A percentile compares a stretch with the other conserved stretches of the same genome.
These are phyloP conservation scores for Pyrgilauda ruficollis DNA, from an alignment of 2,113 vertebrate genomes.

Conservation along the genomic window DNA sequence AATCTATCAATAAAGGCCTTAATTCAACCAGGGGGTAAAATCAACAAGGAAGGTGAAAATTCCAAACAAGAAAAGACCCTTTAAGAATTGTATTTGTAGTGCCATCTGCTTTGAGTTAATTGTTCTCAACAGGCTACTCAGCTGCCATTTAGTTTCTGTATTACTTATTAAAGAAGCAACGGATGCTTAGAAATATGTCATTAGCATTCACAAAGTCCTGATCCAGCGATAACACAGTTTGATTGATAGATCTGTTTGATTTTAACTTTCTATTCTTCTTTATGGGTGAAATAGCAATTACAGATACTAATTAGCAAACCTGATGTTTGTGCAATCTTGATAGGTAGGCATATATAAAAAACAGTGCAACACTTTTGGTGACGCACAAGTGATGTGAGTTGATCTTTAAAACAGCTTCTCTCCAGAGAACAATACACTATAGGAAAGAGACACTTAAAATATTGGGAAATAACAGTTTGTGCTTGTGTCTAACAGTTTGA, in stretches of 20 bases:
- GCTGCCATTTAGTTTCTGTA: slow-evolving; percentile 28
- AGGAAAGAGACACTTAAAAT: neutral
- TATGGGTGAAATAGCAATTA: neutral
- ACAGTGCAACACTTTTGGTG: neutral
- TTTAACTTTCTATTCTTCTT: neutral
- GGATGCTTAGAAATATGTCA: neutral
- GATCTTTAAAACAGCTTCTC: neutral
- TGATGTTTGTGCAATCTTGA: neutral
- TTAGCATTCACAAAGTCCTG: neutral
- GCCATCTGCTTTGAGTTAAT: slow-evolving; percentile 56
- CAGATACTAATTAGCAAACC: neutral
- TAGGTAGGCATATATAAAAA: neutral
- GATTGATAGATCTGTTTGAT: neutral
- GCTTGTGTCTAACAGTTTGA: neutral
- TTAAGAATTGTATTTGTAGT: slow-evolving; percentile 16
- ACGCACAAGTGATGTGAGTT: neutral
- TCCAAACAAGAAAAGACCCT: neutral
- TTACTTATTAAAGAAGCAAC: neutral
- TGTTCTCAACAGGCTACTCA: slow-evolving; percentile 48
- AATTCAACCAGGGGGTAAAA: slow-evolving; percentile 39
- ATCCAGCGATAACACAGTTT: neutral
- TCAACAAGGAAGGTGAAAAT: slow-evolving; percentile 26
- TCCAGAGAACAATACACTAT: neutral
- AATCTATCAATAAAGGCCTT: slow-evolving; percentile 53
- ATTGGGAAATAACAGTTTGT: neutral